Evolutionary conservation across 2,113 vertebrate genomes (phyloP).

Genomic region (Eudyptes chrysolophus): DNA sequence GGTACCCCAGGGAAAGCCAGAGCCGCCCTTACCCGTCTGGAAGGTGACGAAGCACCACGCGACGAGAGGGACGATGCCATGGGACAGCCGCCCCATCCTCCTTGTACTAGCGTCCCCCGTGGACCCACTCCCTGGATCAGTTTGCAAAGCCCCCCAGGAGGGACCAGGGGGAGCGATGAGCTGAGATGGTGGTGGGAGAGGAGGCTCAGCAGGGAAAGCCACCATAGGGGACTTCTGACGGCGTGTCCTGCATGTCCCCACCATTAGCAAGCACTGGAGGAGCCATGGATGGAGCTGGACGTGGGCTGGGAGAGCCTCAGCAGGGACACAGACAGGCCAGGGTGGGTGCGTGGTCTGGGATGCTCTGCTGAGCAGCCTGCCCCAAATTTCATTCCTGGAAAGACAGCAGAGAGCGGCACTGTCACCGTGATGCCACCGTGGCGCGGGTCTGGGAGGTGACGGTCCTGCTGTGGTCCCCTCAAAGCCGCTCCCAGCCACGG

Average conservation of each 20-base stretch:
- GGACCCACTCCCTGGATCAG: not conserved
- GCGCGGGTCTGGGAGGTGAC: not conserved
- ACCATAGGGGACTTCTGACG: not conserved
- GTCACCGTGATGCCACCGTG: rapidly evolving
- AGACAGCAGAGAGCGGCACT: not conserved
- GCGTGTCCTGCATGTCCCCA: not conserved
- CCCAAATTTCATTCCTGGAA: not conserved
- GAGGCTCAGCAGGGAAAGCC: not conserved
- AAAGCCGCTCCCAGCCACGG: rapidly evolving
- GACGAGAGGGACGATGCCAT: not conserved
- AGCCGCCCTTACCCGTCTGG: not conserved
- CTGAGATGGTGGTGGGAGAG: not conserved
- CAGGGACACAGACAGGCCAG: not conserved
- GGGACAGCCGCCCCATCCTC: not conserved
- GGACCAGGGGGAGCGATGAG: not conserved
- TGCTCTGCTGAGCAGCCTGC: not conserved
- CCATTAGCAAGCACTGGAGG: rapidly evolving
- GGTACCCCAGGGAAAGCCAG: not conserved
- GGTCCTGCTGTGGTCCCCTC: rapidly evolving
- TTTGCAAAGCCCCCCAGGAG: not conserved
- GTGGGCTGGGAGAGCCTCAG: not conserved
- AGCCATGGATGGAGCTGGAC: not conserved
- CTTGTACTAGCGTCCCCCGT: not conserved
- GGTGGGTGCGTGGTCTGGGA: not conserved
- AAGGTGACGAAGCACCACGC: not conserved